Conservation (phyloP, 1,140 invertebrate genomes). For the Dolichoris vasculosae region DNA sequence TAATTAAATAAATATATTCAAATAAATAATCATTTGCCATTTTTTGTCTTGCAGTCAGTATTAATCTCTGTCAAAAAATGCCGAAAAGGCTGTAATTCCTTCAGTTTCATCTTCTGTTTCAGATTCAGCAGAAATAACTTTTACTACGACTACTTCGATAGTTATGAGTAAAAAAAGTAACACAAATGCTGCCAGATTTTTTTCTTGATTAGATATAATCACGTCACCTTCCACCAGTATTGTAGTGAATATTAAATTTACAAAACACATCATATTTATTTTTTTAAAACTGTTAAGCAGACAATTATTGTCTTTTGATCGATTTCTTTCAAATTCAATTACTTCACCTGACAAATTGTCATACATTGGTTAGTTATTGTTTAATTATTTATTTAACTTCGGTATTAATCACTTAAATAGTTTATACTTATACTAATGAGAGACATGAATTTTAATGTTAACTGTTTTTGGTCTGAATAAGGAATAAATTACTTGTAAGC, state of each 20-base stretch:
- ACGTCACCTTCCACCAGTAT: conserved; percentile 11
- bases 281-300: background rate
- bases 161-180: conserved; percentile 35
- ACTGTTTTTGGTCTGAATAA: background rate
- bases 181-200: conserved; percentile 13
- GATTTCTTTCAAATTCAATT: background rate
- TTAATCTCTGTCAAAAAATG: conserved; percentile 10
- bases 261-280: conserved; percentile 13
- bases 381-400: background rate
- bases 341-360: background rate
- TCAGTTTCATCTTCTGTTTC: conserved; percentile 8
- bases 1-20: background rate
- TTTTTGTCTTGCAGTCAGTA: background rate
- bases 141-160: conserved; percentile 36
- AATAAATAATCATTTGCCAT: background rate
- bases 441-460: background rate
- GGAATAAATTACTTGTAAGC: background rate
- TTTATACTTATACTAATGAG: background rate
- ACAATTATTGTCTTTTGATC: background rate
- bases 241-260: background rate
- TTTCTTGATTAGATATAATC: background rate
- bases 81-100: background rate
- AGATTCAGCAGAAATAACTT: background rate
- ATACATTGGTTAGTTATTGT: background rate
- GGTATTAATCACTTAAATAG: background rate